These are phyloP conservation scores for Hoplostethus atlanticus DNA, from an alignment of 2,797 vertebrate species.

Conservation along the genomic window DNA sequence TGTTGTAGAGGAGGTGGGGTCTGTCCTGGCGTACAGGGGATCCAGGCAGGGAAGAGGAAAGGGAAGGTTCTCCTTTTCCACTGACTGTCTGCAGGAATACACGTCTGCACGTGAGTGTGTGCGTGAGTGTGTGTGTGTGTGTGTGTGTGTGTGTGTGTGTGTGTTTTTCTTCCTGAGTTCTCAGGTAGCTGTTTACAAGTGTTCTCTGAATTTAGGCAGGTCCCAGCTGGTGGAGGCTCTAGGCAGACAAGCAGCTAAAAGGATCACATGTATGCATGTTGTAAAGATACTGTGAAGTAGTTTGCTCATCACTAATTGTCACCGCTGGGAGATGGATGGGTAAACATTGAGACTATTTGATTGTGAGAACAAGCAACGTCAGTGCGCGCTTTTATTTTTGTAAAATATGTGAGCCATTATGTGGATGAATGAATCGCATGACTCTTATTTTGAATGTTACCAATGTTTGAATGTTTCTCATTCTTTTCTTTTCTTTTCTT, in stretches of 20 bases:
- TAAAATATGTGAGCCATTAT: no score
- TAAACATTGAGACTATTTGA: background rate
- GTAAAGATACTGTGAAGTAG: background rate
- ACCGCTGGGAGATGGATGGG: background rate
- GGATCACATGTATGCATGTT: slow-evolving; percentile 23
- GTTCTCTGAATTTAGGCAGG: slow-evolving; percentile 30
- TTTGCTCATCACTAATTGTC: slow-evolving; percentile 10
- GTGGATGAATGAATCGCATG: background rate
- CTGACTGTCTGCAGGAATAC: slow-evolving; percentile 51
- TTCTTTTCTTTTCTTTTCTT: background rate
- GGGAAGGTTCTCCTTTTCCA: slow-evolving; percentile 51
- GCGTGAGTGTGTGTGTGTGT: slow-evolving; percentile 6
- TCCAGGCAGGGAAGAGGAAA: slow-evolving; percentile 47
- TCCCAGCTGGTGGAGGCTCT: slow-evolving; percentile 15
- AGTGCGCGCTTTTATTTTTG: background rate
- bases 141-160: slow-evolving; percentile 4
- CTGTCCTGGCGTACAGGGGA: slow-evolving; percentile 28
- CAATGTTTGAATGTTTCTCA: background rate
- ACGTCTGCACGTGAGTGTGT: slow-evolving; percentile 50
- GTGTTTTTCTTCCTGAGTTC: slow-evolving; percentile 23
- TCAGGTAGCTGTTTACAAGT: slow-evolving; percentile 52
- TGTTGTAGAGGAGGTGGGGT: slow-evolving; percentile 55
- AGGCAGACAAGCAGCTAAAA: background rate
- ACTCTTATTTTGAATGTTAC: background rate
- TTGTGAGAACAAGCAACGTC: background rate